These are phyloP conservation scores for Chironomus tentans DNA, from an alignment of 2,888 invertebrate species.

Conservation along the genomic window DNA sequence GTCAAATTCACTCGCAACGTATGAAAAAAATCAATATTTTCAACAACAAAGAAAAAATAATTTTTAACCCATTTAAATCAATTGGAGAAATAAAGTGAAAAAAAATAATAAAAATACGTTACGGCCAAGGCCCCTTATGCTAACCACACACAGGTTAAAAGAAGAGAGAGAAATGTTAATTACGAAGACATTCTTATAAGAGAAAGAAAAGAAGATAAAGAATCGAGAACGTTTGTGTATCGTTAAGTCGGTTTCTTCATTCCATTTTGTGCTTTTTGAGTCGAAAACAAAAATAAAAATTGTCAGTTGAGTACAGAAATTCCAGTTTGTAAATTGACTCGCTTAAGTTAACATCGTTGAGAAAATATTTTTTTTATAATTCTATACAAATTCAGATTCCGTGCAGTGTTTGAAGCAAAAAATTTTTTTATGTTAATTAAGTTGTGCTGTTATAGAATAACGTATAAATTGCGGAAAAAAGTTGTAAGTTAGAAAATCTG, in stretches of 20 bases:
- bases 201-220: neutral
- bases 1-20: no score
- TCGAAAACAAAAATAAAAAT: neutral
- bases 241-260: neutral
- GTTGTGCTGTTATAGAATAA: no score
- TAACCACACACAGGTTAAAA: neutral
- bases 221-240: neutral
- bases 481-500: neutral
- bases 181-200: neutral
- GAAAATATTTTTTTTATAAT: no score
- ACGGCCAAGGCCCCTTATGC: neutral
- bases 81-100: neutral
- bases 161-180: neutral
- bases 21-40: neutral
- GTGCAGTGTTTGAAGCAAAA: neutral
- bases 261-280: neutral
- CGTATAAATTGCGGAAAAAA: no score
- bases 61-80: neutral
- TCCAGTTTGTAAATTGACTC: neutral
- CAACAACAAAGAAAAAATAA: neutral
- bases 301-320: neutral
- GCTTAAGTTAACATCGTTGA: neutral
- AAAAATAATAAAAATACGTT: slow-evolving; percentile 6
- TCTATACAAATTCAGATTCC: no score
- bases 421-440: no score